Evolutionary conservation across 1,140 invertebrate species (phyloP).

Genomic region (Aethina tumida): DNA sequence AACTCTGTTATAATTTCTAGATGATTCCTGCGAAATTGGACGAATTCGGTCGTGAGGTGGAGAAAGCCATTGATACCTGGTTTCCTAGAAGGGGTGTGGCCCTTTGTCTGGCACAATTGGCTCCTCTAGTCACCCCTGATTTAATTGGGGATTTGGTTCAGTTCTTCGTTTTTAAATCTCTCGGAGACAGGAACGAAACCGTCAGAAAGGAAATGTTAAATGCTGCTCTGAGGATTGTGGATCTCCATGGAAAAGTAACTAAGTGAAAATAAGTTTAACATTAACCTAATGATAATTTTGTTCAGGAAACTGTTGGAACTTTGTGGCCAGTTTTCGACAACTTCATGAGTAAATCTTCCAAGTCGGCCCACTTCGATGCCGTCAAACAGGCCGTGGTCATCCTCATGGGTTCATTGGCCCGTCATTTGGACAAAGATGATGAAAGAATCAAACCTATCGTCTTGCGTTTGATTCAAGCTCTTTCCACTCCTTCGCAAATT

Average conservation of each 20-base stretch:
- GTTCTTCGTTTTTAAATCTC: constrained; percentile 78
- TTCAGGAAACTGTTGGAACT: constrained; percentile 54
- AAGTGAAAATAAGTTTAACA: constrained; percentile 5
- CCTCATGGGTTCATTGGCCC: constrained; percentile 90
- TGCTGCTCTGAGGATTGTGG: constrained; percentile 83
- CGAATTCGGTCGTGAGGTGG: constrained; percentile 81
- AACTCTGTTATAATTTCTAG: constrained; percentile 33
- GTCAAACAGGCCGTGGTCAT: constrained; percentile 93
- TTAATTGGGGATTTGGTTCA: constrained; percentile 61
- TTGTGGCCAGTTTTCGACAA: constrained; percentile 83
- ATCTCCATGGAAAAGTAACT: constrained; percentile 64
- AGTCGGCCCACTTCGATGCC: constrained; percentile 83
- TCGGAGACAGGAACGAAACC: constrained; percentile 73
- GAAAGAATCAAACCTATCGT: constrained; percentile 86
- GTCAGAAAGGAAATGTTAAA: constrained; percentile 92
- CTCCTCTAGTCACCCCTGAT: constrained; percentile 55
- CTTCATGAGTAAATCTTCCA: constrained; percentile 82
- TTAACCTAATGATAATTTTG: constrained; percentile 13
- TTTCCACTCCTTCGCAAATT: constrained; percentile 93
- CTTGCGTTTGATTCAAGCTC: constrained; percentile 75
- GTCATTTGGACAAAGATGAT: constrained; percentile 88
- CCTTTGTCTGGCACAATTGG: constrained; percentile 64
- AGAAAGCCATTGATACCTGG: constrained; percentile 81
- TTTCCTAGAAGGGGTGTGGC: constrained; percentile 80
- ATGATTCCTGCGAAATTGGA: constrained; percentile 82